Conservation (phyloP, 2,113 vertebrate species). For the Gallinago paraguaiae region DNA sequence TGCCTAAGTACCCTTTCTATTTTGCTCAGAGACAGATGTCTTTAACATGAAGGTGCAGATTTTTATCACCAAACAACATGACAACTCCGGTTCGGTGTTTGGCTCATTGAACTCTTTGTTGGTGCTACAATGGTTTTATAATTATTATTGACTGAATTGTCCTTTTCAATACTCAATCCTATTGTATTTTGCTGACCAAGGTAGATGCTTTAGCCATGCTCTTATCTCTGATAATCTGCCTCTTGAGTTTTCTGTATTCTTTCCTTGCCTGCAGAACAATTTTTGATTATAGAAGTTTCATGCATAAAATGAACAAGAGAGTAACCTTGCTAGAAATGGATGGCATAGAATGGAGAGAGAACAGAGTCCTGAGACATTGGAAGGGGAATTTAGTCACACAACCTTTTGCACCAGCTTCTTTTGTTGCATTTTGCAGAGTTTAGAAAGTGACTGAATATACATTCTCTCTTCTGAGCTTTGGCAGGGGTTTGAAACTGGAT, state of each 20-base stretch:
- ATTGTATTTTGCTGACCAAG: constrained; percentile 4
- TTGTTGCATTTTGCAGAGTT: neutral
- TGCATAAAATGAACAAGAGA: neutral
- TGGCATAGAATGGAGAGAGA: neutral
- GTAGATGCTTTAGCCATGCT: neutral
- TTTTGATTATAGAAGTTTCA: neutral
- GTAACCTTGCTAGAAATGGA: neutral
- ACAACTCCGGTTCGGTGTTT: neutral
- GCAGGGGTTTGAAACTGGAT: too few relatives aligned
- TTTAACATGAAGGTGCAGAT: neutral
- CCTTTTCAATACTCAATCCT: neutral
- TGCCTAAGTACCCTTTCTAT: neutral
- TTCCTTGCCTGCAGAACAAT: neutral
- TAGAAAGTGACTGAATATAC: neutral
- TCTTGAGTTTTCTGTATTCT: neutral
- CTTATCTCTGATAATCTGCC: neutral
- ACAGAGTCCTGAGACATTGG: neutral
- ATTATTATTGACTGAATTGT: constrained; percentile 41
- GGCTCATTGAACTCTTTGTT: neutral
- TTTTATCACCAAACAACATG: neutral
- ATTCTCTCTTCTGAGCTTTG: neutral
- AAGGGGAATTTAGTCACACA: neutral
- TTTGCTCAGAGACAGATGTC: neutral
- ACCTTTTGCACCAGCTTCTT: neutral
- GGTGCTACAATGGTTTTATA: neutral